phyloP scores from a whole-genome alignment of 2,888 invertebrate species.

The Phrixothrix hirtus region DNA sequence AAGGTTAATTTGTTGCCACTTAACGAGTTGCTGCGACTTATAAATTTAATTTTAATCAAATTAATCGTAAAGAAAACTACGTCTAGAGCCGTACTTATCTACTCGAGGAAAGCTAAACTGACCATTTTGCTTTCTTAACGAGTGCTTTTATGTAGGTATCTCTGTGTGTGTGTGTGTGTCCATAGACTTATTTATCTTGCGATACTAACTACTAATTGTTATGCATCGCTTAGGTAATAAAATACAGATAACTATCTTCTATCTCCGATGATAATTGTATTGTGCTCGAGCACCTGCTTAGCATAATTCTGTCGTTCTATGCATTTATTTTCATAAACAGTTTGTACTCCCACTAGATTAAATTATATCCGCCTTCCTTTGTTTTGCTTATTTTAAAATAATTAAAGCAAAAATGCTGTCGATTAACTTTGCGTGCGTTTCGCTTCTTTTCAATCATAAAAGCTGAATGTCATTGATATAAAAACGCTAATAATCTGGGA shows the following conservation, averaged over 20 bases:
- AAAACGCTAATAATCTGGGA: not conserved
- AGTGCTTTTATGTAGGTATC: conserved; percentile 6
- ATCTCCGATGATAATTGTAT: conserved; percentile 34
- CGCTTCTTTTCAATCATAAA: not conserved
- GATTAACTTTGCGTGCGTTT: not conserved
- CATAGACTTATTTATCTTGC: conserved; percentile 18
- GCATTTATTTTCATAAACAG: conserved; percentile 25
- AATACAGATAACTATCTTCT: conserved; percentile 30
- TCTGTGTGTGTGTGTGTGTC: conserved; percentile 9
- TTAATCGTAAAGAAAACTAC: not conserved
- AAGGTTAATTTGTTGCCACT: not conserved
- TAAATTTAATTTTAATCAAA: conserved; percentile 2
- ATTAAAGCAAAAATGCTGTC: conserved; percentile 3
- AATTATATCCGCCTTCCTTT: conserved; percentile 15
- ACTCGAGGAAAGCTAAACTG: too few species aligned
- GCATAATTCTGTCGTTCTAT: conserved; percentile 22
- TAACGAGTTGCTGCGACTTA: not conserved
- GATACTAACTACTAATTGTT: conserved; percentile 29
- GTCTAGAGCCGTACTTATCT: too few species aligned
- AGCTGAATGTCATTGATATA: not conserved
- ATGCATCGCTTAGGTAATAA: conserved; percentile 28
- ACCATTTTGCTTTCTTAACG: too few species aligned
- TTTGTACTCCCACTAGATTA: conserved; percentile 14
- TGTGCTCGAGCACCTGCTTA: conserved; percentile 32
- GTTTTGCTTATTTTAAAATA: conserved; percentile 6